Evolutionary conservation across 2,797 vertebrate species (phyloP), one percentile per base, ranked within the genome.

Genomic region (Synanceia verrucosa): DNA sequence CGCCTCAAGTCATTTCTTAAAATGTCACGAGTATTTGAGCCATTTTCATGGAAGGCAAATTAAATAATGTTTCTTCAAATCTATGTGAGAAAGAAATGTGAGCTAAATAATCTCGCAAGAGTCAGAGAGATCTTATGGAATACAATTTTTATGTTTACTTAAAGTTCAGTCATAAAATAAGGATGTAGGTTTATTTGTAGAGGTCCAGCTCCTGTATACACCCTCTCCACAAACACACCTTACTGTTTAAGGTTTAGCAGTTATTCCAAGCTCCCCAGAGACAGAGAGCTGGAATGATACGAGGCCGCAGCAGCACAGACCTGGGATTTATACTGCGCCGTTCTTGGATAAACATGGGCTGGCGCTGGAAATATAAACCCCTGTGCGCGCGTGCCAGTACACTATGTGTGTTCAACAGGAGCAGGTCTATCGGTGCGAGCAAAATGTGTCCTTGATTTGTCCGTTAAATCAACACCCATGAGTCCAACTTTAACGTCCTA

Each of bases 231-330:
- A 81, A 86, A 88, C 83, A 75, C 82, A 89, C 90, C 31, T 36
- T 90, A 83, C 92, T 91, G 92, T 93, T 91, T 67, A 91, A 86
- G 85, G 82, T 83, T 88, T 91, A 77, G 75, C 86, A 85, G 92
- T 93, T 93, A 88, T 89, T 90, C 48, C 75, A 91, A 84, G 89
- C 31, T 94, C 93, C 91, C 93, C 13, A 62, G 91, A 79, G 92
- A 88, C 84, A 71, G 76, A 48, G 83, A 84, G 89, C 76, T 84
- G 88, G 83, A 91, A 89, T 82, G 89, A 90, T 78, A 86, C 9
- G 83, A 85, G 73, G 82, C 76, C 71, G 62, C 81, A 75, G 83
- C 59, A 82, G 88, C 87, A 94, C 88, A 93, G 85, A 86, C 70
- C 69, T 64, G 18, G 85, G 81, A 86, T 94, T 94, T 93, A 92